phyloP scores from a whole-genome alignment of 2,888 invertebrate species.

The Tetheella fluctuosa region DNA sequence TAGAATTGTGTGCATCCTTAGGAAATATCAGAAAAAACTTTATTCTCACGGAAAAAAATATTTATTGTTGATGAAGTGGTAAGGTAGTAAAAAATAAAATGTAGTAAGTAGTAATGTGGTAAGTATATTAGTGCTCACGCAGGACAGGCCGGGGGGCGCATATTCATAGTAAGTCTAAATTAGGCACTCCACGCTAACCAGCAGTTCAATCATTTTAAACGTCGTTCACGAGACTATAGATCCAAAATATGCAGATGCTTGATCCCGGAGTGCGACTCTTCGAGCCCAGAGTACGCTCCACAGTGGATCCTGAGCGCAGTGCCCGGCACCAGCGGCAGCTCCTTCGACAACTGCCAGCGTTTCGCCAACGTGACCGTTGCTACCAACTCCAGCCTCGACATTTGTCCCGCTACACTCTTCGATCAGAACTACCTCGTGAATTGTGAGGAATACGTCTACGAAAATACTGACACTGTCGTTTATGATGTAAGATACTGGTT shows the following conservation, averaged over 20 bases:
- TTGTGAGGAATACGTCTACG: conserved; percentile 62
- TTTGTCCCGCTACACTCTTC: conserved; percentile 62
- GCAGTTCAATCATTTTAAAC: too few relatives aligned
- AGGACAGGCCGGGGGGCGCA: too few relatives aligned
- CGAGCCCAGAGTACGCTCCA: conserved; percentile 53
- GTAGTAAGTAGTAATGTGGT: too few relatives aligned
- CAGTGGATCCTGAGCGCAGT: conserved; percentile 70
- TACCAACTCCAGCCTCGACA: conserved; percentile 16
- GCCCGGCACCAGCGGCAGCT: conserved; percentile 47
- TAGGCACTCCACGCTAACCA: too few relatives aligned
- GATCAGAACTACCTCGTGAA: conserved; percentile 36
- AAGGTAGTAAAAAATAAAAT: too few relatives aligned
- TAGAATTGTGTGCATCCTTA: too few relatives aligned
- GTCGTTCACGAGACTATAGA: background rate
- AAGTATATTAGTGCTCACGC: too few relatives aligned
- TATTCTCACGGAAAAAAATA: too few relatives aligned
- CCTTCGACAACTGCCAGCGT: conserved; percentile 75
- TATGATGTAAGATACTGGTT: conserved; percentile 64
- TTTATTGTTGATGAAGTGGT: too few relatives aligned
- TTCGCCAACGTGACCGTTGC: conserved; percentile 44
- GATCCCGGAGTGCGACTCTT: conserved; percentile 49
- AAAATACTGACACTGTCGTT: conserved; percentile 63
- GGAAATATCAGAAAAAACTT: too few relatives aligned
- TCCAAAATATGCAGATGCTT: conserved; percentile 19
- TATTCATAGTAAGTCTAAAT: too few relatives aligned